Conservation (phyloP, 1,140 invertebrate genomes). For the Campodea augens region DNA sequence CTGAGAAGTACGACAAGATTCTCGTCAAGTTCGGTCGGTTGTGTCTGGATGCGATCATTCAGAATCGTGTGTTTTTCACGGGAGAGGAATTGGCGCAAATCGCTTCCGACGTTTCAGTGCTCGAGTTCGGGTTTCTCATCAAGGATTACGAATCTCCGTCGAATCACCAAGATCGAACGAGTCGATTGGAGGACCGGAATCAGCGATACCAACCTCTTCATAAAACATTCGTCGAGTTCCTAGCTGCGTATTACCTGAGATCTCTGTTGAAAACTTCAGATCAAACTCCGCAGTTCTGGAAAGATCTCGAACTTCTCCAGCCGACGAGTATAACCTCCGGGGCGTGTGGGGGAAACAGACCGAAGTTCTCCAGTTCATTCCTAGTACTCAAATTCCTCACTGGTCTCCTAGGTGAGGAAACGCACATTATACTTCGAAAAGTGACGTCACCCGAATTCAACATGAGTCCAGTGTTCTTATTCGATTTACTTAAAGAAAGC, state of each 20-base stretch:
- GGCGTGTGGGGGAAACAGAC: too few relatives aligned
- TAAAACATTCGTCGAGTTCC: conserved; percentile 8
- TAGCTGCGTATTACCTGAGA: conserved; percentile 9
- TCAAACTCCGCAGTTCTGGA: background rate
- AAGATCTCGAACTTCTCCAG: background rate
- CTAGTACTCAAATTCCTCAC: conserved; percentile 10
- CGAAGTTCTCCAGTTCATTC: background rate
- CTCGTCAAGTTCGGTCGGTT: conserved; percentile 15
- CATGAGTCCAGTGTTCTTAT: conserved; percentile 5
- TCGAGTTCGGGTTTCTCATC: conserved; percentile 10
- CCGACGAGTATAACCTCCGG: background rate
- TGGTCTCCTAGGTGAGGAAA: conserved; percentile 7
- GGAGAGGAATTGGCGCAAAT: conserved; percentile 15
- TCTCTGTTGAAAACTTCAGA: background rate
- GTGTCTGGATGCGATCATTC: conserved; percentile 13
- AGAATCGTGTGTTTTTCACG: conserved; percentile 12
- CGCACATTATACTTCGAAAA: background rate
- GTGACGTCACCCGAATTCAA: conserved; percentile 6
- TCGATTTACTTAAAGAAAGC: conserved; percentile 9
- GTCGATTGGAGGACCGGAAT: conserved; percentile 4
- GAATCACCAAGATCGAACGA: too few relatives aligned
- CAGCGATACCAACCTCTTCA: conserved; percentile 8
- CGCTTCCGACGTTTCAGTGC: conserved; percentile 4
- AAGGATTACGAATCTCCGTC: conserved; percentile 4
- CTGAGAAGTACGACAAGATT: too few relatives aligned